Base-by-base conservation (phyloP, 2,113 vertebrate genomes). In the Embiotoca jacksoni region DNA sequence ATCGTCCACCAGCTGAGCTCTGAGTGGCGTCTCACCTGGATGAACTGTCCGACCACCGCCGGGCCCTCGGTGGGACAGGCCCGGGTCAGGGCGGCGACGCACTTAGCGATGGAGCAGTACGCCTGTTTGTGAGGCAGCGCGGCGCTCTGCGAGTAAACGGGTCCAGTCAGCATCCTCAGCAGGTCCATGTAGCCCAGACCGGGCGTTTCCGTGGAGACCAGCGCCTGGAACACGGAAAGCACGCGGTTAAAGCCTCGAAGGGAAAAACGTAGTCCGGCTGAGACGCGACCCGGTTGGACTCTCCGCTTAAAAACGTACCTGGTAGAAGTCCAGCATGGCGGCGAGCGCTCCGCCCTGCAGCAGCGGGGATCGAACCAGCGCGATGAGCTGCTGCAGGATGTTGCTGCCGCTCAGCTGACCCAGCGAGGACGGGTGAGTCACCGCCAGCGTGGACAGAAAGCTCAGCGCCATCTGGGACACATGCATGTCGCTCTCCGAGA, bases 401-500 rank as follows among this genome's bases (percentile, higher is more conserved):
- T 96, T 97, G 0, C 90, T 89, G 11, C 96, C 97, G 74, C 96
- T 97, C 89, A 99, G 97, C 94, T 98, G 98, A 37, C 96, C 96
- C 62, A 99, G 94, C 14, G 97, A 97, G n/a, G 97, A 97, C 60
- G 97, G 98, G 93, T 99, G 98, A 3, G 98, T 98, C 80, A 96
- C 97, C 54, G 98, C 98, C 88, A 99, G 93, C 0, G 98, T 99
- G 82, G 98, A 98, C 78, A 99, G 95, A 89, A 99, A 99, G 91
- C 97, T 98, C 91, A 99, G 97, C 66, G 98, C 97, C 97, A 99
- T 99, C 93, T 99, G 98, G 0, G 98, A 99, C 65, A 99, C 98
- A 46, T 99, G 98, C 98, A 99, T 99, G 93, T 99, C 98, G 67
- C 97, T 98, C 91, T 99, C 98, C 0, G 97, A 99, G 93, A 99